Percentiles rank a stretch among this genome's conserved stretches.
These are phyloP conservation scores for Myripristis jacobus DNA, from an alignment of 2,797 vertebrate genomes.

Conservation along the genomic window DNA sequence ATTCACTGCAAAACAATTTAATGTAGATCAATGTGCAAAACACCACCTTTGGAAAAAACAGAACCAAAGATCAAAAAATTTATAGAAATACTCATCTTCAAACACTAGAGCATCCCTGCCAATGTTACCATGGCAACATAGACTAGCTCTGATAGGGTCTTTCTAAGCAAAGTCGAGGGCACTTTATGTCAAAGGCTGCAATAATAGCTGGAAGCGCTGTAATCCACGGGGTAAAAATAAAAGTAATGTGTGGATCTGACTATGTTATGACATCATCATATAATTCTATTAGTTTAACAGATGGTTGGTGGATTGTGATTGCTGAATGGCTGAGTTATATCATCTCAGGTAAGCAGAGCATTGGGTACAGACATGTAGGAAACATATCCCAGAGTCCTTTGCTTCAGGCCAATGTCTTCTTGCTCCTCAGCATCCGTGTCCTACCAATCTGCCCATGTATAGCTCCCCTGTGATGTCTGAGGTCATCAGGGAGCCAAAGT, in stretches of 20 bases:
- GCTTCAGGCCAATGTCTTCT: slow-evolving; percentile 1
- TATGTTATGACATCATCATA: background rate
- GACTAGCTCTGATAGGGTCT: background rate
- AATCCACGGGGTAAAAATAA: background rate
- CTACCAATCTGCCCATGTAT: slow-evolving; percentile 34
- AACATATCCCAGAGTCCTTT: slow-evolving; percentile 14
- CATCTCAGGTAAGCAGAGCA: background rate
- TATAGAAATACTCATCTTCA: background rate
- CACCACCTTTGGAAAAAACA: background rate
- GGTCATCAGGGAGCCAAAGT: background rate
- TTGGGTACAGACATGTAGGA: background rate
- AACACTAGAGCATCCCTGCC: background rate
- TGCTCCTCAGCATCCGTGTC: slow-evolving; percentile 46
- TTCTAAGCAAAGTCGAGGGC: background rate
- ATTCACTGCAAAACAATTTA: background rate
- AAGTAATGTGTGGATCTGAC: background rate
- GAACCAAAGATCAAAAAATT: slow-evolving; percentile 3
- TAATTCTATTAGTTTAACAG: slow-evolving; percentile 5
- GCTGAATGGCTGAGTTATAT: background rate
- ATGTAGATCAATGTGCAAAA: slow-evolving; percentile 3
- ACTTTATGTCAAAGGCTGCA: background rate
- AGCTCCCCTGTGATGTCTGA: slow-evolving; percentile 2
- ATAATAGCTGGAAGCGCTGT: background rate
- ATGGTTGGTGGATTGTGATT: slow-evolving; percentile 2
- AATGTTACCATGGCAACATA: slow-evolving; percentile 11